Base-by-base conservation (phyloP, 2,113 vertebrate genomes). In the Ursus arctos region DNA sequence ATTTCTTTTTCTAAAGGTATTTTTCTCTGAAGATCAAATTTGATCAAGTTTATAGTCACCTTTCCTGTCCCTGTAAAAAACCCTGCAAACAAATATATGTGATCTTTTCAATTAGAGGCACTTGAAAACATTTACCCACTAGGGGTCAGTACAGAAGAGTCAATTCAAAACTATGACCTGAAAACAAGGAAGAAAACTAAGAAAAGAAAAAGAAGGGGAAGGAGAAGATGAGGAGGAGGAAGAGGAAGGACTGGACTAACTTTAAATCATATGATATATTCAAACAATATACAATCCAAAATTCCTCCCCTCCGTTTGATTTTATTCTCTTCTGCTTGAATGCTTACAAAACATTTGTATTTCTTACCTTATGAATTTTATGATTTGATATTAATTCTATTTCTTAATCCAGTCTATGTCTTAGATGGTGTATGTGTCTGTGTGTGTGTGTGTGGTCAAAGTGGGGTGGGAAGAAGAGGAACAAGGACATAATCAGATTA, bases 121-220 rank as follows among this genome's bases (percentile, higher is more conserved):
- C 31, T 0, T 12, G 31, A 74, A 87, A 79, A 7, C 36, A 55
- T 31, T 43, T 47, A 36, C 28, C 55, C 33, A 88, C 31, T 72
- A 87, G 16, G 71, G 49, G 81, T 81, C 85, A 94, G 81, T 57
- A 71, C 26, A 43, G 49, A 94, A 51, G 57, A 84, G 24, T 21
- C 49, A 16, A 13, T 57, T 84, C 74, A 47, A 85, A 95, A 84
- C 31, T 33, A 55, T 22, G 9, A 49, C 59, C 47, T 1, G 28
- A 71, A 59, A 21, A 33, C 26, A 76, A 72, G 65, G 9, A 47
- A 83, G 57, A 3, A 72, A 72, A 55, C 2, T 28, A 82, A 51
- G 31, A 10, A 77, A 88, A 51, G 24, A 26, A 26, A 86, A 22
- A 11, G 11, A n/a, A 10, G 6, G 6, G 4, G 0, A 31, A 19